phyloP scores from a whole-genome alignment of 2,888 invertebrate species.

The Pyrrhosoma nymphula region DNA sequence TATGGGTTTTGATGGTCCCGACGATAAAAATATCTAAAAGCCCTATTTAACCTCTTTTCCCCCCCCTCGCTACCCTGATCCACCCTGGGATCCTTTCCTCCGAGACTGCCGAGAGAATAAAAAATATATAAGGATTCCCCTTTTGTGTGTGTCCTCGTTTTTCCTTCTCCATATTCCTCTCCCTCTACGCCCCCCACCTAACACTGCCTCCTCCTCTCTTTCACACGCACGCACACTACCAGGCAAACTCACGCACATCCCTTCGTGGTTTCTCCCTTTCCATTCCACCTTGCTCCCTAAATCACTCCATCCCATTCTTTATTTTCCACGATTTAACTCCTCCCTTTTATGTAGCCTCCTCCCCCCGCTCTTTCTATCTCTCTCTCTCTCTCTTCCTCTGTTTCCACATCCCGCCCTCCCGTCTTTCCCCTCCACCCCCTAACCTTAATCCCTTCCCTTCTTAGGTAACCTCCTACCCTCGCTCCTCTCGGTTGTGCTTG shows the following conservation, averaged over 20 bases:
- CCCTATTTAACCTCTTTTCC: slow-evolving; percentile 61
- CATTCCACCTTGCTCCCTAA: slow-evolving; percentile 59
- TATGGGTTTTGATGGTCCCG: slow-evolving; percentile 64
- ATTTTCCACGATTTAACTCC: slow-evolving; percentile 48
- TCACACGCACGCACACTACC: neutral
- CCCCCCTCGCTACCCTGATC: neutral
- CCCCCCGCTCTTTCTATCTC: too few species aligned
- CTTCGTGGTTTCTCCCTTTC: neutral
- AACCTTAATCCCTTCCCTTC: neutral
- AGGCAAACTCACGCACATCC: neutral
- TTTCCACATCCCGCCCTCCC: neutral
- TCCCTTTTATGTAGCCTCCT: slow-evolving; percentile 7
- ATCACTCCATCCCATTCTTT: slow-evolving; percentile 58
- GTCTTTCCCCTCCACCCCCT: neutral
- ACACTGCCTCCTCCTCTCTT: neutral
- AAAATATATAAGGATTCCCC: slow-evolving; percentile 51
- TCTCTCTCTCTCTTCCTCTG: too few species aligned
- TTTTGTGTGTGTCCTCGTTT: slow-evolving; percentile 34
- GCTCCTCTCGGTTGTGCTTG: neutral
- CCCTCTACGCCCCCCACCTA: neutral
- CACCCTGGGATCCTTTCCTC: neutral
- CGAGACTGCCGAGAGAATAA: slow-evolving; percentile 44
- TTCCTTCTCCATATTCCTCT: neutral
- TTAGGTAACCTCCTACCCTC: neutral
- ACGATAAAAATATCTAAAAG: slow-evolving; percentile 65